A percentile compares a stretch with the other conserved stretches of the same genome.
Conservation (phyloP, 1,140 invertebrate genomes). For the Polypedilum pembai region DNA sequence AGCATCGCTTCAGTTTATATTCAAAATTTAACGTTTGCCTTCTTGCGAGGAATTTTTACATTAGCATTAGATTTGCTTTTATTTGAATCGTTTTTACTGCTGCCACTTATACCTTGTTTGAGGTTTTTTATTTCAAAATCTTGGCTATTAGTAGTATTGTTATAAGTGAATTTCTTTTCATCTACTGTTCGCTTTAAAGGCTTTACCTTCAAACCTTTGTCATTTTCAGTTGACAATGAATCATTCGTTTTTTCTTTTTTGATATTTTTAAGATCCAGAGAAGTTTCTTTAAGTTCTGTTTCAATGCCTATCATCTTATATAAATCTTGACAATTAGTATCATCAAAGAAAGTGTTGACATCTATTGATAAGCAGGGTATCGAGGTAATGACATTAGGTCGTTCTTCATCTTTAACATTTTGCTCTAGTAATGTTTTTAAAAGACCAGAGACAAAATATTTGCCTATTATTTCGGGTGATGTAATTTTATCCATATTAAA, state of each 20-base stretch:
- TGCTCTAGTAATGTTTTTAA: not conserved
- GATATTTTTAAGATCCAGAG: too few relatives aligned
- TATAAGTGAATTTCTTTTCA: not conserved
- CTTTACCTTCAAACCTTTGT: too few relatives aligned
- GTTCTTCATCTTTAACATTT: not conserved
- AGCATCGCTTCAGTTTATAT: not conserved
- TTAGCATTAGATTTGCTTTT: not conserved
- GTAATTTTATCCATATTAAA: not conserved
- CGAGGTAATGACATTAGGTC: not conserved
- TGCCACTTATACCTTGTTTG: not conserved
- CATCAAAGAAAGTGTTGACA: not conserved
- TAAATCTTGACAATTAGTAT: not conserved
- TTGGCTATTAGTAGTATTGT: not conserved
- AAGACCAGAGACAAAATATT: not conserved
- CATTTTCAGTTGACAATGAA: too few relatives aligned
- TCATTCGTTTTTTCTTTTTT: too few relatives aligned
- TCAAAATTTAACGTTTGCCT: not conserved
- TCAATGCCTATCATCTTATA: not conserved
- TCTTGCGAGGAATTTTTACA: not conserved
- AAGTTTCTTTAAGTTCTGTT: not conserved
- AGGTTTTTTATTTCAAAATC: not conserved
- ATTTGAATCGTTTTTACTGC: not conserved
- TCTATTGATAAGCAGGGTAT: not conserved
- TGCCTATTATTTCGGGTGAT: not conserved
- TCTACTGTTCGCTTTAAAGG: too few relatives aligned